Base-by-base conservation (phyloP, 2,888 invertebrate genomes). In the Augochlorella aurata region DNA sequence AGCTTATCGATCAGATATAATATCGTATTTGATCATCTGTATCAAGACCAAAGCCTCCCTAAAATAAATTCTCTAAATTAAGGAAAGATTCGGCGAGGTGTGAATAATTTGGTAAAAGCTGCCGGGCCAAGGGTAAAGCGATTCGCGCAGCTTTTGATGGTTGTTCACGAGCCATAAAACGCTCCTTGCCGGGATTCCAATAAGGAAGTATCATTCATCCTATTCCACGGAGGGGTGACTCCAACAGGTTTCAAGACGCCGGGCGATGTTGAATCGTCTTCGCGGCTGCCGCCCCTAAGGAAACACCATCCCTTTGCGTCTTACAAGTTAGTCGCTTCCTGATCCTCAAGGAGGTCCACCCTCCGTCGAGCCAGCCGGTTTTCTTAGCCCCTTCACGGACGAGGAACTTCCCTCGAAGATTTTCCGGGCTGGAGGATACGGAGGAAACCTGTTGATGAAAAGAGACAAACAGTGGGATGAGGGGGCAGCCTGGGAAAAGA, bases 171-270 rank as follows among this genome's bases (percentile, higher is more conserved):
- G 29, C 29, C 45, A 18, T 29, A 71, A 75, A 81, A 61, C 49
- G 66, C 8, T 58, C 9, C 5, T 47, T 63, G 50, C 75, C 61
- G 38, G 12, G 16, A 16, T 29, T 38, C 44, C 66, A 29, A n/a
- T 81, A 69, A 84, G 81, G 76, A 85, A 70, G 65, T 89, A 90
- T 90, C 63, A 63, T 84, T 83, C 67, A 75, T 83, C 78, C 74
- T 71, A 67, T 83, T 73, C 77, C 75, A 71, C 52, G 74, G 86
- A 58, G 29, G 87, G 90, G 84, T 87, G 83, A 87, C 90, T 89
- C 90, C 92, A 92, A 92, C 92, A 92, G 93, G 91, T 93, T 92
- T 91, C 90, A 91, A 92, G 91, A 91, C 89, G 90, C 84, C 79
- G 50, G 66, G 70, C 38, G 70, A 18, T 50, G 14, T 73, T 73